Evolutionary conservation across 2,113 vertebrate species (phyloP), one percentile per base, ranked within the genome.

Genomic region (Alligator mississippiensis): DNA sequence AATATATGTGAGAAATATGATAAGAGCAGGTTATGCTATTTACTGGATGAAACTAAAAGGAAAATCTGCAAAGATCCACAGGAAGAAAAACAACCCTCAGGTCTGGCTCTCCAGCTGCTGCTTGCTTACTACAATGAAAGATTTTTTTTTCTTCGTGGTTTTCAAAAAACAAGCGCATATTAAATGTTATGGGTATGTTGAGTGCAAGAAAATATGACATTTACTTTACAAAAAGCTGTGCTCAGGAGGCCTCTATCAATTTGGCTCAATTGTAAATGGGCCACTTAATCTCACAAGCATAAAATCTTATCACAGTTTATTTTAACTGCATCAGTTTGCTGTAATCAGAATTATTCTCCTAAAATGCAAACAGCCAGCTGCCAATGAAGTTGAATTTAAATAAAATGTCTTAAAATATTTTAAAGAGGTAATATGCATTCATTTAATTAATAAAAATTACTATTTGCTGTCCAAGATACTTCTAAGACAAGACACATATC

Each of bases 311-410:
- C 82, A 62, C 6, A 24, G 28, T 85, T 66, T 77, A 21, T 84
- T 95, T 95, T 82, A 91, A 91, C 75, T 62, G 76, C 21, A 64
- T 82, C 22, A 82, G 11, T 80, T 93, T 57, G 78, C 84, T 80
- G 61, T 2, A 5, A 30, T 83, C 55, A 60, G 59, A 95, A 11
- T 70, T 27, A 91, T n/a, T 68, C 11, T 19, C 30, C 85, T 75
- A 92, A 95, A 96, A 93, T 9, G 89, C 6, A 83, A 89, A 24
- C 54, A 34, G 27, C 11, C 55, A 88, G 10, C 28, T 91, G 5
- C 7, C 22, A 61, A 6, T 77, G 75, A 70, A 12, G 70, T 92
- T 10, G 19, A 92, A 77, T 82, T 86, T 70, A 88, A 89, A 80
- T 80, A 78, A 61, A 3, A 77, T 34, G 9, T 75, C 14, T n/a